Base-by-base conservation (phyloP, 2,888 invertebrate genomes). In the Campaea margaritaria region DNA sequence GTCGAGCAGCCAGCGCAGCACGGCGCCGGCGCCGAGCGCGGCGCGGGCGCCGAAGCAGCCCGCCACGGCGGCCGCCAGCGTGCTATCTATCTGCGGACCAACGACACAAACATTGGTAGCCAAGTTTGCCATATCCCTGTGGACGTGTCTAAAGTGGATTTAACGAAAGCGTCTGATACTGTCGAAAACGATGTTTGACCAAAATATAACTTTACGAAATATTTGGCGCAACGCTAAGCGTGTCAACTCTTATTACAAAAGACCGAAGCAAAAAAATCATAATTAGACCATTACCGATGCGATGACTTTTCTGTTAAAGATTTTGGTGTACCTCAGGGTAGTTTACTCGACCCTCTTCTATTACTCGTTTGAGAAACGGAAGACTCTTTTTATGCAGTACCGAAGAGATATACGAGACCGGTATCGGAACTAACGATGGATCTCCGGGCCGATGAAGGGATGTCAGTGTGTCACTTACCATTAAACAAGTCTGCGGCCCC, bases 21-120 rank as follows among this genome's bases (percentile, higher is more conserved):
- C 95, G 80, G 94, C 97, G 60, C 95, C 95, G 16, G 95, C 91
- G 50, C 96, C 96, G 68, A 97, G 93, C 47, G 93, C 92, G 61
- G 94, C 94, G 83, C 96, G 96, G 28, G 95, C 95, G 82, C 97
- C 96, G 89, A 97, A 97, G 80, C 97, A 97, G 14, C 97, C 96
- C 70, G 94, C 94, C 50, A 96, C 94, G 36, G 97, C 96, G 1
- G 96, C 94, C 47, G 94, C 90, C 50, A 97, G 87, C 0, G 96
- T 96, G 69, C 94, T 94, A 78, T 95, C 94, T 64, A 96, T 95
- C 85, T 94, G 87, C 0, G 41, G 13, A 47, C 50, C 13, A 46
- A 14, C 31, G 31, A 31, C 31, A 7, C 8, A 31, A 3, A 31
- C 27, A 27, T 7, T 27, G 27, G 27, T 5, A 27, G 7, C 27